Base-by-base conservation (phyloP, 2,888 invertebrate species). In the Cryptophagus acutangulus region DNA sequence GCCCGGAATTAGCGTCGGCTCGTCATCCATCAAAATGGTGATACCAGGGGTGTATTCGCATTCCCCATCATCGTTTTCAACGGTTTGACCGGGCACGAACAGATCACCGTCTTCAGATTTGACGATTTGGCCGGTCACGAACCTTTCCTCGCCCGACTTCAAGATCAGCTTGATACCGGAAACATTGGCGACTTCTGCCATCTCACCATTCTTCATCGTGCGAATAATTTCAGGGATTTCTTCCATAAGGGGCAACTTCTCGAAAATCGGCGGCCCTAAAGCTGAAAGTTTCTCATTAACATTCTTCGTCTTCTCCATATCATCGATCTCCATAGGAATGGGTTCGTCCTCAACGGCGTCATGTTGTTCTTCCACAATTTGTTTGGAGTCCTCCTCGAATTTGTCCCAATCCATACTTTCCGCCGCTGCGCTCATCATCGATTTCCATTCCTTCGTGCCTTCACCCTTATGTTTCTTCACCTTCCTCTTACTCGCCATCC, bases 1-100 rank as follows among this genome's bases (percentile, higher is more conserved):
- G 35, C 86, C 87, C 1, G 87, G 87, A 55, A 87, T 82, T 57
- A 87, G 84, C 2, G 84, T 84, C 1, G 85, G 85, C 1, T 86
- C 86, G 34, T 79, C 79, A 62, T 84, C 84, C 5, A 85, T 82
- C 68, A 85, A 79, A 41, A 86, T 81, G 46, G 84, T 83, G 69
- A 86, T 84, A 3, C 87, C 86, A 2, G 86, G 86, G 29, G 85
- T 82, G 60, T 86, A 87, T 48, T 82, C 77, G 25, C 80, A 79
- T 0, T 80, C 81, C 0, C 84, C 85, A 47, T 82, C 80, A 34
- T 77, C 77, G 2, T 81, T 84, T 44, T 81, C 77, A 43, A 85
- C 73, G 1, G 84, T 84, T 70, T 86, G 85, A 13, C 86, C 86
- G 2, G 86, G 79, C n/a, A 78, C 74, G 49, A 68, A 69, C 31